Evolutionary conservation across 1,140 invertebrate genomes (phyloP), one percentile per base, ranked within the genome.

Genomic region (Drosophila pallidifrons): DNA sequence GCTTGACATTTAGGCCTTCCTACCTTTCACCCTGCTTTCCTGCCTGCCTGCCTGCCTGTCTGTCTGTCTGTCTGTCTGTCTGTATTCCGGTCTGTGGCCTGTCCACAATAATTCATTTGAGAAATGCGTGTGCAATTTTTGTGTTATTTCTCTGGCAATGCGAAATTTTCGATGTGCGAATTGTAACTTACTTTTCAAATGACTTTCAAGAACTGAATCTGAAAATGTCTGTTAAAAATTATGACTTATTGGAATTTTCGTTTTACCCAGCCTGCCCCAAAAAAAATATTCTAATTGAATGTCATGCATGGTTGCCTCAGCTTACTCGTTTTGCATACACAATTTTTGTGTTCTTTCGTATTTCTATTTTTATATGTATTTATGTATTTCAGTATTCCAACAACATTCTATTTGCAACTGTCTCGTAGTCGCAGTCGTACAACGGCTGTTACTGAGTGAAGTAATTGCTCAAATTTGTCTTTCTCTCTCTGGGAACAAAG

Each of bases 71-170:
- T n/a, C 38, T 11, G 41, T 13, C 57, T 55, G 38, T 30, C 35
- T 35, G 30, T 20, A 15, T 47, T 41, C 47, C 15, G 46, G 41
- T 25, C 45, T 61, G 68, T 54, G 60, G 61, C 32, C 52, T 73
- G 76, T 79, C 79, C 72, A 87, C 79, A 87, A 87, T 87, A 88
- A 87, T 87, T 86, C 83, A 87, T 87, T 75, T 74, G 20, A 49
- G 71, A 82, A 81, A 77, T 88, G 68, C 83, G 67, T 82, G 69
- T 75, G 72, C 80, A 82, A 80, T 75, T 81, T 80, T 72, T 83
- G 83, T 72, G 83, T 72, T 77, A 83, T 87, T 88, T 80, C 51
- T 47, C 46, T 58, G 30, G 49, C 75, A 86, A 79, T 73, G 67
- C 79, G 79, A n/a, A 25, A 13, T 43, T n/a, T 43, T 38, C 8